A percentile compares a stretch with the other conserved stretches of the same genome.
phyloP scores from a whole-genome alignment of 2,113 vertebrate genomes.

The Aviceda subcristata region DNA sequence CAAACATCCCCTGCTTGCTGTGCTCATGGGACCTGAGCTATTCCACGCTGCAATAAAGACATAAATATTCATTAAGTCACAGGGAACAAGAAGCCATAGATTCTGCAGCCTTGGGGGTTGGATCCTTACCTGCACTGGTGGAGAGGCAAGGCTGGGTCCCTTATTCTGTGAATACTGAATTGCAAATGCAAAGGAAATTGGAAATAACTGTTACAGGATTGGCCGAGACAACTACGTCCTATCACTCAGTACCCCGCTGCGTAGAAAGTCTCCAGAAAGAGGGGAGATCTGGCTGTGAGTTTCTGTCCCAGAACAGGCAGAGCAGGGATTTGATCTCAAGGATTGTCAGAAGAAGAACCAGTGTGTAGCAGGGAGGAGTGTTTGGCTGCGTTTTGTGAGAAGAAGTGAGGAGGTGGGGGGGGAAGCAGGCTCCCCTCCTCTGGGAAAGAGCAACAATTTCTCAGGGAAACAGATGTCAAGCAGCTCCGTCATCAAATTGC shows the following conservation, averaged over 20 bases:
- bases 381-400: background rate
- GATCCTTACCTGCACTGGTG: background rate
- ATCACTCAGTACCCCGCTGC: background rate
- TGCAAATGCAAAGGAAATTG: background rate
- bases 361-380: background rate
- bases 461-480: background rate
- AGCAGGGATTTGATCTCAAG: background rate
- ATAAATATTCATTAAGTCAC: constrained; percentile 62
- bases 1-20: constrained; percentile 37
- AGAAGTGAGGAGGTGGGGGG: background rate
- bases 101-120: background rate
- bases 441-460: background rate
- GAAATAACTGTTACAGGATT: background rate
- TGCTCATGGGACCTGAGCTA: constrained; percentile 47
- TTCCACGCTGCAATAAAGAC: constrained; percentile 45
- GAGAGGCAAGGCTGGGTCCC: background rate
- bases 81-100: background rate
- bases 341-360: background rate
- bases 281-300: background rate
- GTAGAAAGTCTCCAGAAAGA: background rate
- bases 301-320: background rate
- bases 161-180: background rate
- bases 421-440: background rate
- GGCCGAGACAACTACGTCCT: background rate
- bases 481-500: background rate